These are phyloP conservation scores for Pithys albifrons DNA, from an alignment of 2,113 vertebrate genomes.

Conservation along the genomic window DNA sequence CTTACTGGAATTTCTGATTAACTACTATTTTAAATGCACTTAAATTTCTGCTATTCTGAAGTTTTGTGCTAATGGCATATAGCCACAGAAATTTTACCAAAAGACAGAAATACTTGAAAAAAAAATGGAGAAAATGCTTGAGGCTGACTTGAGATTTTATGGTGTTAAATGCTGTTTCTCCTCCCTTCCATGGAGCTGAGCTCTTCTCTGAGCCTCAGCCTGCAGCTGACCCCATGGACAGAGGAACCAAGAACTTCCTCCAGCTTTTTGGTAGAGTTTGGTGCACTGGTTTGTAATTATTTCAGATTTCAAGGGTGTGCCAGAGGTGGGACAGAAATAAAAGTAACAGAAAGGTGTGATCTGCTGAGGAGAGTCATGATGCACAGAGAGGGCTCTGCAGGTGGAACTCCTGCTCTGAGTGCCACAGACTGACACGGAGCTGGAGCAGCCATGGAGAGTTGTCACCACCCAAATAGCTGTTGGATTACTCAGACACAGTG, in stretches of 20 bases:
- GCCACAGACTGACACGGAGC: neutral
- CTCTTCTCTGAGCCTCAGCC: neutral
- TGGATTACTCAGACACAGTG: neutral
- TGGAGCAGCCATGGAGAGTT: neutral
- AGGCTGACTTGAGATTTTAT: neutral
- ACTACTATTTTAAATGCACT: neutral
- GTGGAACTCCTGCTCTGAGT: neutral
- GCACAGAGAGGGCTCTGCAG: rapidly evolving
- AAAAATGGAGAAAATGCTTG: neutral
- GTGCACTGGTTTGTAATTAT: neutral
- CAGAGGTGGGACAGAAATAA: neutral
- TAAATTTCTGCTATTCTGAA: neutral
- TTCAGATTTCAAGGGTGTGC: neutral
- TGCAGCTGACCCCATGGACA: neutral
- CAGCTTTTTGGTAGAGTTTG: neutral
- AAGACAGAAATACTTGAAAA: neutral
- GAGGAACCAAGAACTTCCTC: neutral
- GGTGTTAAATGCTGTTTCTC: neutral
- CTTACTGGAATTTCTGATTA: neutral
- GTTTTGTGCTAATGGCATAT: neutral
- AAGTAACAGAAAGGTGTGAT: neutral
- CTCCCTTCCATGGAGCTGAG: neutral
- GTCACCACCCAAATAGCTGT: neutral
- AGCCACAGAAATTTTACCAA: neutral
- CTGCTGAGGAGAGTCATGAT: rapidly evolving